Evolutionary conservation across 2,113 vertebrate species (phyloP), one percentile per base, ranked within the genome.

Genomic region (Apeltes quadracus): DNA sequence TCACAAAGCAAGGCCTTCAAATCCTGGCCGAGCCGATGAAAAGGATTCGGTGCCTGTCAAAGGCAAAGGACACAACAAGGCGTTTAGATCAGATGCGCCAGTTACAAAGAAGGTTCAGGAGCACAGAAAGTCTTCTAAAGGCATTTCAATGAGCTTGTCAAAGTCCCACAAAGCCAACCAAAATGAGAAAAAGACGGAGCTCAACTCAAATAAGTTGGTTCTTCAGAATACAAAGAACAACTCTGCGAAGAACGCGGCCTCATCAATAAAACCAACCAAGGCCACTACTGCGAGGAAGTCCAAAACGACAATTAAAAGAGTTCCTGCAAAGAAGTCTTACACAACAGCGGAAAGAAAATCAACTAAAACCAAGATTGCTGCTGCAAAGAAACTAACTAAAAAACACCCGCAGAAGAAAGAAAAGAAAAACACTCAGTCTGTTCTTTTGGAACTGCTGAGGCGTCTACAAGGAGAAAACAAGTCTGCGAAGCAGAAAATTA

Each of bases 401-500:
- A 89, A 82, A 59, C 1, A 6, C 0, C 27, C 50, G 14, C 74
- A 74, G 67, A 87, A 76, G 65, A 87, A 73, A 46, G 78, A 79
- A 59, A 89, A 79, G 71, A 77, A 55, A 25, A 59, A 68, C 3
- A 10, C 50, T 13, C 67, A 73, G 4, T 67, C 85, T 10, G 72
- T 68, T 20, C 44, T 91, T 75, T 57, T 89, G 61, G 91, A 93
- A 53, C 65, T 94, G 20, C 81, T 94, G 27, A 84, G 41, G 51
- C 55, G 93, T 20, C 65, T 92, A 51, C 79, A 76, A 16, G 85
- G 87, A 38, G 68, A 61, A 38, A 61, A 76, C 20, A 79, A 67
- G 23, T 73, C 85, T 64, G 22, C 62, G 23, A 86, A 82, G 61
- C 39, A 76, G 18, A 86, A 41, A 36, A 72, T 62, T 0, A 70